phyloP scores from a whole-genome alignment of 1,140 invertebrate genomes.

The Papilio xuthus region DNA sequence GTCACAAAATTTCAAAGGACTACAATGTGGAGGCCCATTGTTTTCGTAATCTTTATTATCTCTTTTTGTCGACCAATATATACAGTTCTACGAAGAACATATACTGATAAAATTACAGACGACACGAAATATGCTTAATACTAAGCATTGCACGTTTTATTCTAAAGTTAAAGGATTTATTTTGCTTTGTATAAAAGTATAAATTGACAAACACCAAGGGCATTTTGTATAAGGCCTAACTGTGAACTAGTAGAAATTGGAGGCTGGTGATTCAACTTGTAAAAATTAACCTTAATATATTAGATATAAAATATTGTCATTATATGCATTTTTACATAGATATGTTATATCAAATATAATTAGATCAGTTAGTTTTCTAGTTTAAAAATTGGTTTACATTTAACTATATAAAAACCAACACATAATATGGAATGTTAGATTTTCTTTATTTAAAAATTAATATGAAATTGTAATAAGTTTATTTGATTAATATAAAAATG shows the following conservation, averaged over 20 bases:
- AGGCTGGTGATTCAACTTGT: conserved; percentile 30
- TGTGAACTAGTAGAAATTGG: conserved; percentile 22
- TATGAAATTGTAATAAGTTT: background rate
- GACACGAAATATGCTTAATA: background rate
- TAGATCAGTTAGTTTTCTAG: conserved; percentile 52
- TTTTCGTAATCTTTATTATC: background rate
- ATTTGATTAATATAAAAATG: conserved; percentile 44
- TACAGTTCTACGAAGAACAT: background rate
- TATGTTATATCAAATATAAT: conserved; percentile 45
- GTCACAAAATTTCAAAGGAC: background rate
- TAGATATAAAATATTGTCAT: conserved; percentile 30
- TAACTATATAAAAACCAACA: conserved; percentile 49
- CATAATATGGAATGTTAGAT: conserved; percentile 64
- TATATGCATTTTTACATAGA: conserved; percentile 52
- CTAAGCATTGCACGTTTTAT: background rate
- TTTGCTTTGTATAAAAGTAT: conserved; percentile 30
- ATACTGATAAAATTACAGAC: background rate
- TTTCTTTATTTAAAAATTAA: conserved; percentile 59
- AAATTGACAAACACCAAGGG: conserved; percentile 3
- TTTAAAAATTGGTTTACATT: conserved; percentile 59
- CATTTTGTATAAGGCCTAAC: conserved; percentile 1
- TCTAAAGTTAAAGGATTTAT: background rate
- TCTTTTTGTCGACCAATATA: background rate
- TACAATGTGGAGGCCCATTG: background rate
- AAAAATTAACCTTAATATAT: conserved; percentile 19